Percentiles rank a stretch among this genome's conserved stretches.
Conservation (phyloP, 2,888 invertebrate species). For the Pollenia labialis region DNA sequence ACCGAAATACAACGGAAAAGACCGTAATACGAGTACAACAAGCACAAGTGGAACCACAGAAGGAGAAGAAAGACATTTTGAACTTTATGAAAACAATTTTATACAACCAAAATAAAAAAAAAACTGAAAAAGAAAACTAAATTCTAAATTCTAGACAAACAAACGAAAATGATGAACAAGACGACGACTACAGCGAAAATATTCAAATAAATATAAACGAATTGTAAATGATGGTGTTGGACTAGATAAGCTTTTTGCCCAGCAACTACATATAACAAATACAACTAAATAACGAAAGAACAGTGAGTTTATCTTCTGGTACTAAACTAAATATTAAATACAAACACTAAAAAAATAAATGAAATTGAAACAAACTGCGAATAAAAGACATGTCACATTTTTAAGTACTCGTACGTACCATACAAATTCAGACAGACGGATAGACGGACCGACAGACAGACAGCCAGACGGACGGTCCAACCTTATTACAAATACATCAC, state of each 20-base stretch:
- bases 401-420: slow-evolving; percentile 23
- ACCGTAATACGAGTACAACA: slow-evolving; percentile 16
- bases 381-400: slow-evolving; percentile 35
- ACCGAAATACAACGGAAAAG: neutral
- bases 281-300: slow-evolving; percentile 2
- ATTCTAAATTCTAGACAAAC: slow-evolving; percentile 45
- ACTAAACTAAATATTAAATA: slow-evolving; percentile 19
- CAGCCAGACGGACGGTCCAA: neutral
- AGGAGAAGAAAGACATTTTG: slow-evolving; percentile 56
- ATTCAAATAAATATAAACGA: slow-evolving; percentile 45
- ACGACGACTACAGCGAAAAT: slow-evolving; percentile 19
- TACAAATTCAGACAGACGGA: slow-evolving; percentile 20
- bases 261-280: slow-evolving; percentile 40
- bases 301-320: slow-evolving; percentile 14
- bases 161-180: slow-evolving; percentile 39
- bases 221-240: slow-evolving; percentile 64
- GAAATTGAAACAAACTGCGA: slow-evolving; percentile 12
- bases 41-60: slow-evolving; percentile 27
- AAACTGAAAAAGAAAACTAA: slow-evolving; percentile 24
- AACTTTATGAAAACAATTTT: slow-evolving; percentile 55
- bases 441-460: neutral
- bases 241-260: slow-evolving; percentile 61
- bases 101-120: slow-evolving; percentile 1
- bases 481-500: slow-evolving; percentile 56
- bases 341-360: neutral